Conservation (phyloP, 2,797 vertebrate species). For the Phoeniculus purpureus region DNA sequence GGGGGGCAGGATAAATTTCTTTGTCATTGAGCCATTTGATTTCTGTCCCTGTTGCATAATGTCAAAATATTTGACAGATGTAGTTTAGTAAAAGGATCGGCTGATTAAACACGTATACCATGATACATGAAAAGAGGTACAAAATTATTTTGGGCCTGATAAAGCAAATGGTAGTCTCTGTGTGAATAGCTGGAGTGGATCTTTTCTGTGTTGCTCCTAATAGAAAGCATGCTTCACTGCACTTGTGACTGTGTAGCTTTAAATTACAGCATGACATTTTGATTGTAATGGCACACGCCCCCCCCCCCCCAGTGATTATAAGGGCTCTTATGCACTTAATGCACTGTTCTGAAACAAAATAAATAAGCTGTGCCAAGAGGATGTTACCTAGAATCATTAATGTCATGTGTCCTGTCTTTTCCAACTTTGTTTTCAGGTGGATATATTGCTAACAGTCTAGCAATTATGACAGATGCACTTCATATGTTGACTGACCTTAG, state of each 20-base stretch:
- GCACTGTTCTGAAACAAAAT: not conserved
- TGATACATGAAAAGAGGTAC: not conserved
- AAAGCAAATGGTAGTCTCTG: not conserved
- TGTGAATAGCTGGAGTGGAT: not conserved
- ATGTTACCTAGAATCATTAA: not conserved
- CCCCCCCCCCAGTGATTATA: not conserved
- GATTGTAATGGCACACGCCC: not conserved
- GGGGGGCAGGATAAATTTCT: not conserved
- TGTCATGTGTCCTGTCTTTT: not conserved
- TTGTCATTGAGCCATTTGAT: not conserved
- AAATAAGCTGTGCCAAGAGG: not conserved
- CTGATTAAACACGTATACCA: not conserved
- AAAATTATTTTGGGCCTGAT: not conserved
- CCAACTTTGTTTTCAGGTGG: constrained; percentile 83
- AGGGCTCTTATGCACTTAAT: not conserved
- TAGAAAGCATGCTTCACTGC: not conserved
- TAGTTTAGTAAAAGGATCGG: constrained; percentile 2
- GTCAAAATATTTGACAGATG: not conserved
- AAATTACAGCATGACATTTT: not conserved
- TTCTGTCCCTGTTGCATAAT: not conserved
- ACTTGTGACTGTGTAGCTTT: not conserved
- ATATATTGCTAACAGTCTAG: constrained; percentile 94
- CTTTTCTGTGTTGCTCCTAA: not conserved
- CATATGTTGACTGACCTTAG: constrained; percentile 95
- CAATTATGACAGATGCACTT: constrained; percentile 96